Evolutionary conservation across 2,888 invertebrate species (phyloP), one percentile per base, ranked within the genome.

Genomic region (Acanthosoma haemorrhoidale): DNA sequence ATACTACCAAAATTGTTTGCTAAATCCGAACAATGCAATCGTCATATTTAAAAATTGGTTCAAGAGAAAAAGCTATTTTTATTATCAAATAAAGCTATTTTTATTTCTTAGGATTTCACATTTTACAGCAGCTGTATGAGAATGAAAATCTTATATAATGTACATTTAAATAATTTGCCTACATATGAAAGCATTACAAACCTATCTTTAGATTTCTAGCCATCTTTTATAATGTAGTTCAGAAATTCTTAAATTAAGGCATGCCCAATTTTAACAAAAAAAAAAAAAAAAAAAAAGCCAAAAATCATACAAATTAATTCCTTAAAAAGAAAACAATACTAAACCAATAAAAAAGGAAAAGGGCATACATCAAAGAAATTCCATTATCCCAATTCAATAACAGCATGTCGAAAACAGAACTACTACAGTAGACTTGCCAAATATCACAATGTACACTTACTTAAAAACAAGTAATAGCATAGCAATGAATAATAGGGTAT

Each of bases 381-480:
- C 51, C 51, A 51, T 8, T 5, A 11, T 21, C 6, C 21, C 51
- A 4, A 29, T n/a, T n/a, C 51, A 51, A 6, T 25, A 25, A 51
- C 4, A 25, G 21, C 51, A 51, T 51, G 1, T 3, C 21, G 25
- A 21, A 18, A 43, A 11, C 43, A 51, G 25, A 51, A 51, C 51
- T 51, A 25, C 21, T 13, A 51, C 51, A 51, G 5, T 51, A n/a
- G n/a, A 13, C 51, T 51, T 6, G n/a, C 11, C n/a, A 51, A n/a
- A 13, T 51, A 51, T 25, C n/a, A 51, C 51, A 51, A 6, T 25
- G 25, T n/a, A 51, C 51, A 51, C 51, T 51, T 51, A 51, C 51
- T 25, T 51, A 51, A 51, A 51, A 51, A 51, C 25, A 51, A 51
- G 25, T 51, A 51, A 51, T 25, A 25, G 51, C 51, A 51, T 51